Conservation (phyloP, 2,888 invertebrate species). For the Ariolimax columbianus region DNA sequence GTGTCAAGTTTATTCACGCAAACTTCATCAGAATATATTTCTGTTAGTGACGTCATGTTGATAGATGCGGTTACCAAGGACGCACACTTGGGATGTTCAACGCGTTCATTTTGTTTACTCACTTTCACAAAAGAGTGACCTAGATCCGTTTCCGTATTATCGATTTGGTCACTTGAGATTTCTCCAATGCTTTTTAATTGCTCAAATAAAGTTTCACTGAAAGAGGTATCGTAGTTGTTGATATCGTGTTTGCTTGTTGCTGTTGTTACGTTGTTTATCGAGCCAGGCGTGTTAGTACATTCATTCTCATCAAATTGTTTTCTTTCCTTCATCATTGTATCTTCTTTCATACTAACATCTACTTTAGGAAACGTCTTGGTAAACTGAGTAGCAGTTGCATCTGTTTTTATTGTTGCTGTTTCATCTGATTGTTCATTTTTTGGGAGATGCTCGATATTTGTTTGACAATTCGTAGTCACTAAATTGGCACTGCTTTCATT, state of each 20-base stretch:
- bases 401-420: no score
- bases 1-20: background rate
- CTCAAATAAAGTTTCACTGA: background rate
- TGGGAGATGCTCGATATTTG: background rate
- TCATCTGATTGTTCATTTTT: no score
- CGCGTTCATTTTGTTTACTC: background rate
- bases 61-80: background rate
- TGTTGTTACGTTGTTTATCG: background rate
- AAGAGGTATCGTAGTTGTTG: background rate
- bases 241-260: background rate
- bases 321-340: background rate
- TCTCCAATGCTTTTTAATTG: background rate
- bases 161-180: background rate
- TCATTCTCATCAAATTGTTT: no score
- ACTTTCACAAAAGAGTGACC: background rate
- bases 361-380: background rate
- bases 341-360: background rate
- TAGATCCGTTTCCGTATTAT: background rate
- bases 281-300: background rate
- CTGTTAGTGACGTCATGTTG: background rate
- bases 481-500: background rate
- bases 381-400: background rate
- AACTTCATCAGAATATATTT: no score
- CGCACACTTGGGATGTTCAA: background rate
- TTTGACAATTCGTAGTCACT: background rate